These are phyloP conservation scores for Drosophila putrida DNA, from an alignment of 2,888 invertebrate species.

Conservation along the genomic window DNA sequence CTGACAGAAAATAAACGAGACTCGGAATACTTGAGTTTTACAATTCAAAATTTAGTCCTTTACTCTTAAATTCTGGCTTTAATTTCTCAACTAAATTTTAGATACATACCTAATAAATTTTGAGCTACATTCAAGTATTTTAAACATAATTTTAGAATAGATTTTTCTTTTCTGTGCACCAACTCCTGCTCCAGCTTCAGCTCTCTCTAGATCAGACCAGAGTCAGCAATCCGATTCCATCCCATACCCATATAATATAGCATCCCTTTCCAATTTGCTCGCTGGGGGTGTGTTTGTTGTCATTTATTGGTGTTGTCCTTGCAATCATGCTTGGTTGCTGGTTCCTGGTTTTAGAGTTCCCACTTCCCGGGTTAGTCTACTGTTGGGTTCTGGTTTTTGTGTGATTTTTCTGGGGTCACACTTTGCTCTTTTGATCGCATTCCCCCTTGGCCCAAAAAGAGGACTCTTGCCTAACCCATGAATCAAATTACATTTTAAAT, in stretches of 20 bases:
- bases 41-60: too few species aligned
- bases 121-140: too few species aligned
- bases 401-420: slow-evolving; percentile 80
- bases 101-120: too few species aligned
- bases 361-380: slow-evolving; percentile 1
- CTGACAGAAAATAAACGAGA: too few species aligned
- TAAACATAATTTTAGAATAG: too few species aligned
- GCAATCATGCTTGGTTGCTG: slow-evolving; percentile 45
- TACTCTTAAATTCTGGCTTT: too few species aligned
- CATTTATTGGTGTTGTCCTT: slow-evolving; percentile 80
- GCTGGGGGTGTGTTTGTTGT: slow-evolving; percentile 83
- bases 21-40: too few species aligned
- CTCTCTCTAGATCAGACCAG: slow-evolving; percentile 1
- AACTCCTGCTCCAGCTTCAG: not conserved
- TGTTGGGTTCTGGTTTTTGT: slow-evolving; percentile 44
- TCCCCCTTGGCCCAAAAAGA: slow-evolving; percentile 13
- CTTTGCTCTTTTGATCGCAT: slow-evolving; percentile 79
- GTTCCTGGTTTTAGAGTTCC: slow-evolving; percentile 3
- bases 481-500: slow-evolving; percentile 85
- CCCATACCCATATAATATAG: not conserved
- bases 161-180: too few species aligned
- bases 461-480: slow-evolving; percentile 62
- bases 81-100: too few species aligned
- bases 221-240: slow-evolving; percentile 18
- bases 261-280: not conserved